Percentiles rank a stretch among this genome's conserved stretches.
Conservation (phyloP, 1,140 invertebrate species). For the Drosophila leontia region DNA sequence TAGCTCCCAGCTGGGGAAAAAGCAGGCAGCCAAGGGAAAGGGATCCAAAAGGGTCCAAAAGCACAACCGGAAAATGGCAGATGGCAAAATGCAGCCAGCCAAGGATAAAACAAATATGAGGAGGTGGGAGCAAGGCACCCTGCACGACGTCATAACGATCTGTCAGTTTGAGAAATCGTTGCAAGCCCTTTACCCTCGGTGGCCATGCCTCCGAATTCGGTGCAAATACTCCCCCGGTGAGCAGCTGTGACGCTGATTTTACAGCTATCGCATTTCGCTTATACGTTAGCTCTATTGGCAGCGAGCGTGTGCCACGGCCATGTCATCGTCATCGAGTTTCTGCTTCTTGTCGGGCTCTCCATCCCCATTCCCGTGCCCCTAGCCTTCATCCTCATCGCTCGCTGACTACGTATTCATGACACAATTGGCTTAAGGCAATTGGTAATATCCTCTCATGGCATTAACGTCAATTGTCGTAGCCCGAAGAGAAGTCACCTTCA, state of each 20-base stretch:
- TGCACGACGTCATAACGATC: slow-evolving; percentile 77
- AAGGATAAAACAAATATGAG: slow-evolving; percentile 11
- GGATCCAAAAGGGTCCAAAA: slow-evolving; percentile 17
- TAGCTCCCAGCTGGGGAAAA: slow-evolving; percentile 23
- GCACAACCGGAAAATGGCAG: slow-evolving; percentile 68
- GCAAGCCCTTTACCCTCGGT: slow-evolving; percentile 24
- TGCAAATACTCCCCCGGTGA: slow-evolving; percentile 47
- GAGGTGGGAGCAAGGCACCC: slow-evolving; percentile 33
- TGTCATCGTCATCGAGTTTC: slow-evolving; percentile 30
- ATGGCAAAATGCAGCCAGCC: slow-evolving; percentile 53
- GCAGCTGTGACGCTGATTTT: slow-evolving; percentile 73
- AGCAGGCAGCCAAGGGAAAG: not conserved
- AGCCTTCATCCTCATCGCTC: slow-evolving; percentile 13
- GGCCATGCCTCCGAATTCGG: slow-evolving; percentile 22
- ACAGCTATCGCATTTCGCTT: slow-evolving; percentile 78
- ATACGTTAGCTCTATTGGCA: slow-evolving; percentile 63
- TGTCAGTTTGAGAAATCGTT: slow-evolving; percentile 78
- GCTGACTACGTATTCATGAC: slow-evolving; percentile 73
- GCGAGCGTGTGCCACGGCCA: slow-evolving; percentile 25
- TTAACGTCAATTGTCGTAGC: slow-evolving; percentile 78
- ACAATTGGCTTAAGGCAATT: slow-evolving; percentile 82
- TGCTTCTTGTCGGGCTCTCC: not conserved
- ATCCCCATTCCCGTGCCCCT: not conserved
- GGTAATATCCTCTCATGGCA: slow-evolving; percentile 81
- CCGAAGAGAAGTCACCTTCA: slow-evolving; percentile 51